Base-by-base conservation (phyloP, 2,797 vertebrate species). In the Pithecia hirsuta region DNA sequence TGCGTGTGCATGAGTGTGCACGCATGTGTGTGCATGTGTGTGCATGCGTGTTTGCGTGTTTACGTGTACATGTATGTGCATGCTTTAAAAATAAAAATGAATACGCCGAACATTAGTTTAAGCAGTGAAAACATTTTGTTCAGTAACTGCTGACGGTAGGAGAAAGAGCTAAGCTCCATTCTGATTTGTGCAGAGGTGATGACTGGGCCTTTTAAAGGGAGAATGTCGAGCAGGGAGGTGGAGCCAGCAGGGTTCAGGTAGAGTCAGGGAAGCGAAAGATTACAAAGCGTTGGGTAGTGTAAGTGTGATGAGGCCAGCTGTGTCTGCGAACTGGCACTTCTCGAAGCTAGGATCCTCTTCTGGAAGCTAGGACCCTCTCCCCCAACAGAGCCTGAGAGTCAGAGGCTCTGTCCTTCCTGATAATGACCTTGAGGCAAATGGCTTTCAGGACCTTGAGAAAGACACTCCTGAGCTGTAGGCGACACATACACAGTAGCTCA, bases 31-130 rank as follows among this genome's bases (percentile, higher is more conserved):
- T 4, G 12, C 9, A 24, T 7, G 22, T 13, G 13, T 7, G 17
- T 3, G 24, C 19, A 28, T 39, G 39, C 7, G 44, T 44, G 44
- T 44, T 44, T 44, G 13, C 22, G 36, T 15, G 41, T 0, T 13
- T 4, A 8, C 4, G 20, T 28, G 36, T 4, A 19, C 13, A 41
- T 7, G 22, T 14, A 13, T 7, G 17, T 3, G 24, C 24, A n/a
- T 39, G 39, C 7, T 72, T 24, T 91, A n/a, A 67, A 67, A 67
- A 67, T 55, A 84, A 36, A 30, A n/a, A 50, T 44, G 81, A 41
- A 55, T 22, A 50, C 74, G 70, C 59, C 2, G 39, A 52, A 30
- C 44, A 24, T 61, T 36, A 70, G 39, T 52, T 44, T n/a, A 46
- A 86, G n/a, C 24, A 26, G 17, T 50, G 24, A 67, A 30, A 36